Base-by-base conservation (phyloP, 2,113 vertebrate genomes). In the Muscicapa adusta region DNA sequence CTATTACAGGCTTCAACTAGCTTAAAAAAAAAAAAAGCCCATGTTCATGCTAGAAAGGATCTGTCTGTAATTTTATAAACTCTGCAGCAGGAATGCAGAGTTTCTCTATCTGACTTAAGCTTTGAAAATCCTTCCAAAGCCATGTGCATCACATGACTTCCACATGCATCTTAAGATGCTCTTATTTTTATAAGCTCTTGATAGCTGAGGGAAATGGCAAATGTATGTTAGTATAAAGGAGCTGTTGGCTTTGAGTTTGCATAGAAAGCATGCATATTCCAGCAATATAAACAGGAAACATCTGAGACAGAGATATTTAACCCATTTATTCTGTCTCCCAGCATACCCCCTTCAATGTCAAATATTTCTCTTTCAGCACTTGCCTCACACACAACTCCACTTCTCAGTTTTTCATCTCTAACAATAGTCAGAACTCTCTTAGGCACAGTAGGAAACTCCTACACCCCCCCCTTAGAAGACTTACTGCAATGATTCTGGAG, bases 281-380 rank as follows among this genome's bases (percentile, higher is more conserved):
- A 88, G n/a, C n/a, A 89, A 22, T 42, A 63, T 38, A 88, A 96
- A 93, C 71, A 93, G 48, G 78, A 93, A 95, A 76, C 45, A 91
- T 74, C 75, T 78, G 74, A 91, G 93, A 94, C 66, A 91, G 43
- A 85, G 26, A 63, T 31, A 63, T 61, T 95, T 63, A 94, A 85
- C 50, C 36, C 38, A 82, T 75, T 84, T 85, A 42, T 82, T 60
- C n/a, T 74, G 8, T 40, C 40, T 63, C 36, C 13, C n/a, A 87
- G 12, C 8, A 81, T 5, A 1, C 5, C 23, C 12, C 42, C 38
- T 87, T 91, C 61, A 79, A 8, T 10, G 8, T 53, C 57, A 87
- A 61, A 54, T 57, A 81, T 18, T 58, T 71, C 20, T 65, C 14
- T 81, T 77, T 67, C 31, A 74, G 18, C 58, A 92, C n/a, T 38